Evolutionary conservation across 2,888 invertebrate species (phyloP).

Genomic region (Ctena decussata): DNA sequence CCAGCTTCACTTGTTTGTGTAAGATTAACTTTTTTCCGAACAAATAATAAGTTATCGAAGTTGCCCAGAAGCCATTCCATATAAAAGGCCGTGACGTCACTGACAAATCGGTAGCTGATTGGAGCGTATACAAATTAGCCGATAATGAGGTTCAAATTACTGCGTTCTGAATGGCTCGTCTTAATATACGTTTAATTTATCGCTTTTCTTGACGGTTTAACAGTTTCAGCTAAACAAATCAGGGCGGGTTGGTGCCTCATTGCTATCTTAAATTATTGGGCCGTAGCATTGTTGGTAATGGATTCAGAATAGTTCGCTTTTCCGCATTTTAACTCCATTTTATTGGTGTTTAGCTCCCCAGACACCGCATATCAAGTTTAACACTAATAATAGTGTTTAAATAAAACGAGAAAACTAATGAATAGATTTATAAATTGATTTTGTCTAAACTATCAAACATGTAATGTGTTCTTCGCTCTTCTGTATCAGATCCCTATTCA

Average conservation of each 20-base stretch:
- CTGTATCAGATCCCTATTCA: conserved; percentile 46
- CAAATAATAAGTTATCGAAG: conserved; percentile 44
- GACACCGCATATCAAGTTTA: conserved; percentile 52
- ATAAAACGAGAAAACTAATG: conserved; percentile 36
- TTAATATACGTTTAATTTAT: conserved; percentile 69
- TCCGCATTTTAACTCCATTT: conserved; percentile 37
- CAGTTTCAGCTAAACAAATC: conserved; percentile 61
- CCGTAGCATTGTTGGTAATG: conserved; percentile 52
- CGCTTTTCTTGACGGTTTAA: conserved; percentile 61
- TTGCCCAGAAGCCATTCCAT: conserved; percentile 49
- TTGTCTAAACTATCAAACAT: conserved; percentile 59
- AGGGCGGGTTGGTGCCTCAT: conserved; percentile 37
- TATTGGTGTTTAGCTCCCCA: conserved; percentile 34
- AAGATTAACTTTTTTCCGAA: conserved; percentile 42
- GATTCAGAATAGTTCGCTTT: conserved; percentile 52
- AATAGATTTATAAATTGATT: conserved; percentile 68
- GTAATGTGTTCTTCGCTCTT: conserved; percentile 38
- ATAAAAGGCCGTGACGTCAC: conserved; percentile 72
- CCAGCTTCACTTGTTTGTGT: conserved; percentile 16
- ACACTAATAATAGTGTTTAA: conserved; percentile 58
- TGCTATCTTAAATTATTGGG: conserved; percentile 44
- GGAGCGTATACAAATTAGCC: conserved; percentile 69
- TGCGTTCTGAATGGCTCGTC: conserved; percentile 57
- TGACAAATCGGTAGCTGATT: conserved; percentile 42
- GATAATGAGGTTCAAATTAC: conserved; percentile 72